phyloP scores from a whole-genome alignment of 2,797 vertebrate genomes.

The Emydoidea blandingii region DNA sequence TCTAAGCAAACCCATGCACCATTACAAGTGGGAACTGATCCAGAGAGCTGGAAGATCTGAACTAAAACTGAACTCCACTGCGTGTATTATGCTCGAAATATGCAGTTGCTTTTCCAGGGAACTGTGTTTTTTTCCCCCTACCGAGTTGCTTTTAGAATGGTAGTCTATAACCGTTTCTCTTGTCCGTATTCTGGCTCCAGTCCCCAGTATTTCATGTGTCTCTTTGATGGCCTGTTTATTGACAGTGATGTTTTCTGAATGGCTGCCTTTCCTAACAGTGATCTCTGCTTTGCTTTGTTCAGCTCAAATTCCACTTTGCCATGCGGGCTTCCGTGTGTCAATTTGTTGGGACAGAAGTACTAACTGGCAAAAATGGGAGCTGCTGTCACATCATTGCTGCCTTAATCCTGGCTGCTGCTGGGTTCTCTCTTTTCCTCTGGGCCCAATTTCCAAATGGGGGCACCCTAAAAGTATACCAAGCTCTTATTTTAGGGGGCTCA shows the following conservation, averaged over 20 bases:
- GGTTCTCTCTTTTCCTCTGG: neutral
- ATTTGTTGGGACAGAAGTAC: neutral
- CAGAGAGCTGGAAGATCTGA: no score
- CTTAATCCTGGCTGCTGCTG: accelerated
- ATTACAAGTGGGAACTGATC: accelerated
- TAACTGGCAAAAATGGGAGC: neutral
- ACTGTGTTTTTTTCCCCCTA: no score
- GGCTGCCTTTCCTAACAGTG: neutral
- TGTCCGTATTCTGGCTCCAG: neutral
- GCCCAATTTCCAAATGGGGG: neutral
- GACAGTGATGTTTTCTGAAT: neutral
- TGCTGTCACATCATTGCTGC: accelerated
- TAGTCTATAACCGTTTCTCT: neutral
- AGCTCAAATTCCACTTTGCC: neutral
- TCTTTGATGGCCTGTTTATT: neutral
- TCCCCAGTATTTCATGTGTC: neutral
- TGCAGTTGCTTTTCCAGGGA: neutral
- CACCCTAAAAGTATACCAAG: neutral
- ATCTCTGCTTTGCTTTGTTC: neutral
- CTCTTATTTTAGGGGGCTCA: no score
- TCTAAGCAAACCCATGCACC: accelerated
- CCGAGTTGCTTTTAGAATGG: neutral
- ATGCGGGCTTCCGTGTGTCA: accelerated
- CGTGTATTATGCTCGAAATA: neutral
- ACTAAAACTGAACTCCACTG: accelerated